Percentiles rank a stretch among this genome's conserved stretches.
Conservation (phyloP, 1,140 invertebrate species). For the Orchestia grillus region DNA sequence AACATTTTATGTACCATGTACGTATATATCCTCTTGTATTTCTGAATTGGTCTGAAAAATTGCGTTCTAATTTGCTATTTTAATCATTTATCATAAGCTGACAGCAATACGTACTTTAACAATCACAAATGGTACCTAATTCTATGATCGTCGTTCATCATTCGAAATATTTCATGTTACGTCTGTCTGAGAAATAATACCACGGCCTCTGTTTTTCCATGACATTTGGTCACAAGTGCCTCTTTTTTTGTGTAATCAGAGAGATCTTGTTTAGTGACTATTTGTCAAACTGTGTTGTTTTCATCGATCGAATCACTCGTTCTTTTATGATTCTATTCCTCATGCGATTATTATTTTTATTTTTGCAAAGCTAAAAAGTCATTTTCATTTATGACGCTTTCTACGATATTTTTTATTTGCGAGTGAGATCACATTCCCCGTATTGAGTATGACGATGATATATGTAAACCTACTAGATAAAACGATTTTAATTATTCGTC, state of each 20-base stretch:
- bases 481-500: neutral
- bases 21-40: neutral
- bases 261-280: no score
- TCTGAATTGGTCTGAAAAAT: neutral
- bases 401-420: neutral
- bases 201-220: neutral
- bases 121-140: neutral
- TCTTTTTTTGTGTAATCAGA: neutral
- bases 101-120: neutral
- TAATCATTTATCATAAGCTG: neutral
- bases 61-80: neutral
- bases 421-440: neutral
- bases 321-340: neutral
- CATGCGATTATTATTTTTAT: neutral
- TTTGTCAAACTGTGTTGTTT: neutral
- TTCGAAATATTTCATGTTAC: neutral
- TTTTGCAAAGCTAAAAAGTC: neutral
- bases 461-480: neutral
- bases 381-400: neutral
- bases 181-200: neutral
- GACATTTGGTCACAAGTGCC: neutral
- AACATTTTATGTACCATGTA: neutral
- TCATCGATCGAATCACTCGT: neutral
- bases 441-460: neutral
- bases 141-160: neutral